A percentile compares a stretch with the other conserved stretches of the same genome.
These are phyloP conservation scores for Catagonus wagneri DNA, from an alignment of 2,113 vertebrate genomes.

Conservation along the genomic window DNA sequence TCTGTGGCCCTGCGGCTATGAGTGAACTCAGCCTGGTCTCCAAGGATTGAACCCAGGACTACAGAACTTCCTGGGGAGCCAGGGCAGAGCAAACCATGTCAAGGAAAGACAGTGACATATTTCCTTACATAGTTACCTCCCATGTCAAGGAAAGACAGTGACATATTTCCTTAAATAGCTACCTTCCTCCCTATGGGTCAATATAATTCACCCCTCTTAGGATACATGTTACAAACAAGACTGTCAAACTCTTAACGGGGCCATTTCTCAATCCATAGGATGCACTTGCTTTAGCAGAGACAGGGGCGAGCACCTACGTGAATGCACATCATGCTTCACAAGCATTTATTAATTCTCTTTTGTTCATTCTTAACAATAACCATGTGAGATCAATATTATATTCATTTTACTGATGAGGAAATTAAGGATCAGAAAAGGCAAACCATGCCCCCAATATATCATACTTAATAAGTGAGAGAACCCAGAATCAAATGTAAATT, in stretches of 20 bases:
- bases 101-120: background rate
- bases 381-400: background rate
- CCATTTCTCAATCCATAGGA: background rate
- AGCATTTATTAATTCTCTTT: background rate
- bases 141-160: background rate
- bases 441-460: background rate
- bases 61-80: background rate
- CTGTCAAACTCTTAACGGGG: background rate
- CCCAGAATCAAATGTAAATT: background rate
- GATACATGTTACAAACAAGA: background rate
- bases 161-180: background rate
- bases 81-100: background rate
- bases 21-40: background rate
- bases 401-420: background rate
- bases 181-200: background rate
- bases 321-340: background rate
- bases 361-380: background rate
- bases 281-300: background rate
- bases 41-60: background rate
- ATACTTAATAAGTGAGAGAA: conserved; percentile 2
- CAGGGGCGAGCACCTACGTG: background rate
- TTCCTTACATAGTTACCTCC: background rate
- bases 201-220: background rate
- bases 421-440: background rate
- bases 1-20: background rate